Base-by-base conservation (phyloP, 2,888 invertebrate species). In the Anticlea derivata region DNA sequence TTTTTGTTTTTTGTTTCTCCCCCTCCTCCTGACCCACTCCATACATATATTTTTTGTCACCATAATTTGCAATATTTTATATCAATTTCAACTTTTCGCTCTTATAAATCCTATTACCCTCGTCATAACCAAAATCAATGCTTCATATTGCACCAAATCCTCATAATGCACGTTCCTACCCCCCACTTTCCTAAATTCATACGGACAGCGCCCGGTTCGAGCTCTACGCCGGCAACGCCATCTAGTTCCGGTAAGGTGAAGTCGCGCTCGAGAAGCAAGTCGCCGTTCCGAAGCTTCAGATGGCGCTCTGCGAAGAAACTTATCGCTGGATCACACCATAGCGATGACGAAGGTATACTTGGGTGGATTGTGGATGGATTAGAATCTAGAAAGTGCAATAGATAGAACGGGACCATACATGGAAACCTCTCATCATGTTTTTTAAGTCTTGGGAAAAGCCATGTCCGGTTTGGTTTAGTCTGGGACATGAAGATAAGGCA, bases 241-340 rank as follows among this genome's bases (percentile, higher is more conserved):
- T 86, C 83, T 48, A 91, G 90, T 61, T 92, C 92, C 80, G 92
- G 93, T 86, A 92, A 93, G 90, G 92, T 93, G 92, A 96, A 96
- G 93, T 94, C 95, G 81, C 94, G 96, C 68, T 96, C 97, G 70
- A 94, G 97, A 75, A 97, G 97, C 92, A 97, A 97, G 92, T 97
- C 97, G 73, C 97, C 97, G 59, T 97, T 97, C 94, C 93, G 97
- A 81, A 97, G 96, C 91, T 97, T 97, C 93, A 93, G 97, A 63
- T 97, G 96, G 96, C 95, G 95, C 92, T 96, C 96, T 83, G 94
- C 95, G 63, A 92, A 94, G 84, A 93, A 92, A 69, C 90, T 92
- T 60, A 87, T 93, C 73, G 93, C 93, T 59, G 94, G 94, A 66
- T 91, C 94, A 44, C 94, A 94, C 66, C 94, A 93, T 76, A 95